A percentile compares a stretch with the other conserved stretches of the same genome.
These are phyloP conservation scores for Pteronotus mesoamericanus DNA, from an alignment of 2,797 vertebrate species.

Conservation along the genomic window DNA sequence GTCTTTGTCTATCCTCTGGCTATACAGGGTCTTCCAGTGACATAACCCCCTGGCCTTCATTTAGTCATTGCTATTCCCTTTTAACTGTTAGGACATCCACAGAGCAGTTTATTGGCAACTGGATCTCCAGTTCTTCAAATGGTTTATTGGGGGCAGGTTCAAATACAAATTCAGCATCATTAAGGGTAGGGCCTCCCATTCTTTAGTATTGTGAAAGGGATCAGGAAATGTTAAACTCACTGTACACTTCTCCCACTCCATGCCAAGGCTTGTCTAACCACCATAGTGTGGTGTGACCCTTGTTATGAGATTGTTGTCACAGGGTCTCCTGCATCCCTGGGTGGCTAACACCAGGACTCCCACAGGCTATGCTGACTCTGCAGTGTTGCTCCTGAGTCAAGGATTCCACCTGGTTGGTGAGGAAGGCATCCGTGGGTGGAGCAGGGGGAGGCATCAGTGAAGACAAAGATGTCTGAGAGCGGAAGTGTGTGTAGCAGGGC, in stretches of 20 bases:
- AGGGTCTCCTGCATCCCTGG: background rate
- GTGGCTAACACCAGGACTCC: background rate
- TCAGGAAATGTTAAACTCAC: background rate
- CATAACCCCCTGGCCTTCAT: background rate
- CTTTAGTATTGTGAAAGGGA: background rate
- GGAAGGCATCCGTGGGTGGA: conserved; percentile 88
- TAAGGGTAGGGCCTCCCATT: background rate
- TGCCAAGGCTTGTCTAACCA: background rate
- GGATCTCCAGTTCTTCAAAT: background rate
- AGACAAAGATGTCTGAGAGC: conserved; percentile 91
- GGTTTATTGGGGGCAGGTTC: background rate
- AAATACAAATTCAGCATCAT: background rate
- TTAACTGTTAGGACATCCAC: background rate
- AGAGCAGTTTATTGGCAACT: background rate
- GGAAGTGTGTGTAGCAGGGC: conserved; percentile 90
- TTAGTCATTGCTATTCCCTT: background rate
- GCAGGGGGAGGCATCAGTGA: conserved; percentile 91
- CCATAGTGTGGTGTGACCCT: background rate
- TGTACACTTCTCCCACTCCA: background rate
- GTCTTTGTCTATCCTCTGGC: background rate
- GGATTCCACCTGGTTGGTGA: conserved; percentile 85
- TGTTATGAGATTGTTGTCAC: background rate
- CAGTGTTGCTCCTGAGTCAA: conserved; percentile 86
- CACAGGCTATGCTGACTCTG: conserved; percentile 81
- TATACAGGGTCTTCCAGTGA: background rate